Base-by-base conservation (phyloP, 2,797 vertebrate species). In the Oreonectes daqikongensis region DNA sequence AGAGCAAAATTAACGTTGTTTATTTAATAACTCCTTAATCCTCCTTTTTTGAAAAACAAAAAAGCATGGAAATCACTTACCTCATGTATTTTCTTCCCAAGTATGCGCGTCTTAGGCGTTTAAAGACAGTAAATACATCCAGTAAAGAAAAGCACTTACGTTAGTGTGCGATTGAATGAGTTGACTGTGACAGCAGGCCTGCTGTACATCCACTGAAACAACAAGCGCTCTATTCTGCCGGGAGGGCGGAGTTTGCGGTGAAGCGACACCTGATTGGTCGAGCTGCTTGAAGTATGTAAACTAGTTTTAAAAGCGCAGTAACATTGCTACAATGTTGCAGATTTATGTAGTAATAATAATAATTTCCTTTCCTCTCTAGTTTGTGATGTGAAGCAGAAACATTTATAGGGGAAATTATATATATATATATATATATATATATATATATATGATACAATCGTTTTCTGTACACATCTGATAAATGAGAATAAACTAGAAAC, bases 161-260 rank as follows among this genome's bases (percentile, higher is more conserved):
- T 30, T 59, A 8, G 10, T 8, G 57, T 18, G n/a, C 10, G 50
- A 22, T 22, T 22, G 52, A 17, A 60, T 11, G 44, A 55, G 12
- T 66, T 35, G 44, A 18, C 40, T 10, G 26, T 60, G 38, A 68
- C 52, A 26, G n/a, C 52, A 55, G 38, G 38, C 50, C 69, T 71
- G 38, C 5, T 32, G 40, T 42, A 9, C n/a, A 46, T 46, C 32
- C 4, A 28, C 24, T 8, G 50, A 57, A 26, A 48, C 53, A 48
- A 68, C 73, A 57, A 15, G 64, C 40, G 52, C 42, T 26, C 10
- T 9, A 12, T 32, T 26, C 65, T 76, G 5, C 35, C 10, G 65
- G 40, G 55, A 9, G 57, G 74, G 65, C 65, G 65, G 74, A 40
- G 65, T 50, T 14, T 50, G 40, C 3, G 12, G 20, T 5, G 3